Conservation (phyloP, 1,140 invertebrate genomes). For the Agrypnia vestita region DNA sequence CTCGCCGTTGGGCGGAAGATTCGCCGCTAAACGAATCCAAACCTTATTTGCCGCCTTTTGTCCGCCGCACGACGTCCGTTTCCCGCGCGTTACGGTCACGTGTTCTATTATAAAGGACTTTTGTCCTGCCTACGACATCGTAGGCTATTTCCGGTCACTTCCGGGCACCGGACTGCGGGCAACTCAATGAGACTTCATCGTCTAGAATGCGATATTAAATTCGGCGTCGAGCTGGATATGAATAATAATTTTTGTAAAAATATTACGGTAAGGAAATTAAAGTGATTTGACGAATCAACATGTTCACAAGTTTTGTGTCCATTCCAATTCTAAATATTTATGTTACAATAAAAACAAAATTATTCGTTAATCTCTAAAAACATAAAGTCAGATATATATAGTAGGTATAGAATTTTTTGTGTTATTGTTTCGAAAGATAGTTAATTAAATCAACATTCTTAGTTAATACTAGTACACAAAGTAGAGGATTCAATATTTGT, state of each 20-base stretch:
- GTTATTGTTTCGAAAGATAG: no score
- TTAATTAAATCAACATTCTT: no score
- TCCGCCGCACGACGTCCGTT: slow-evolving; percentile 33
- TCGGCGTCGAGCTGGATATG: neutral
- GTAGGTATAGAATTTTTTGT: no score
- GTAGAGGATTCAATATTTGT: no score
- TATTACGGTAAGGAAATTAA: neutral
- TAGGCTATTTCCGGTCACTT: slow-evolving; percentile 53
- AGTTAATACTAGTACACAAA: no score
- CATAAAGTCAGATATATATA: no score
- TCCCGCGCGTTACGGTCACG: slow-evolving; percentile 34
- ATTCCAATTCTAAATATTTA: no score
- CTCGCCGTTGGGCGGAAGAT: neutral
- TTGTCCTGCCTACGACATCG: slow-evolving; percentile 40
- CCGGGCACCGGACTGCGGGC: slow-evolving; percentile 33
- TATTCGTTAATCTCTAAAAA: no score
- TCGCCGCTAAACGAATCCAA: slow-evolving; percentile 36
- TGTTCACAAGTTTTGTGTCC: neutral
- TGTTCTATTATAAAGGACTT: slow-evolving; percentile 50
- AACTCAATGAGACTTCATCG: slow-evolving; percentile 7
- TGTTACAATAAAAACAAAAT: no score
- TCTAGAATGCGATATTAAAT: neutral
- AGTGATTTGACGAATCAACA: neutral
- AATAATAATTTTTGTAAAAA: slow-evolving; percentile 4
- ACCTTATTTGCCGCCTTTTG: slow-evolving; percentile 51